Percentiles rank a stretch among this genome's conserved stretches.
These are phyloP conservation scores for Papilio gigon DNA, from an alignment of 2,888 invertebrate genomes.

Conservation along the genomic window DNA sequence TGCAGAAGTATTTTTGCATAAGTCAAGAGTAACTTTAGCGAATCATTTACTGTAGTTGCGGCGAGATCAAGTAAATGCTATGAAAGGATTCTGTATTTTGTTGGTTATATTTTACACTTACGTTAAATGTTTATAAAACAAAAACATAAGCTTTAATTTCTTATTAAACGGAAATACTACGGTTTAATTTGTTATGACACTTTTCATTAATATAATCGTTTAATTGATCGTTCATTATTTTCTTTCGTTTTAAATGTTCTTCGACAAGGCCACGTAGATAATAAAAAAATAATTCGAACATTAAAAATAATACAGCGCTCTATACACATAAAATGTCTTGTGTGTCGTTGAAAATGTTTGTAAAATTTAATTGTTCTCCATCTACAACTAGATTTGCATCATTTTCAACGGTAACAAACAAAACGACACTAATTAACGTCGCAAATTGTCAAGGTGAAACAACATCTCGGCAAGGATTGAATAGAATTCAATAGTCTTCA, in stretches of 20 bases:
- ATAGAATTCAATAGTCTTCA: neutral
- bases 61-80: neutral
- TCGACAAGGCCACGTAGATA: neutral
- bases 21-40: slow-evolving; percentile 4
- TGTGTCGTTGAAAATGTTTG: neutral
- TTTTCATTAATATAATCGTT: neutral
- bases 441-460: neutral
- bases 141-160: neutral
- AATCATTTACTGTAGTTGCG: neutral
- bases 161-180: neutral
- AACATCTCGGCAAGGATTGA: neutral
- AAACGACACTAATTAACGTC: neutral
- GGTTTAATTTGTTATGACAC: neutral
- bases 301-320: neutral
- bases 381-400: neutral
- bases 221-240: no score
- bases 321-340: neutral
- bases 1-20: neutral
- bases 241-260: neutral
- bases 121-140: neutral
- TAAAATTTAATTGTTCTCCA: neutral
- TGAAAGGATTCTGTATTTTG: neutral
- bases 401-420: neutral
- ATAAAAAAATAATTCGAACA: neutral
- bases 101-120: no score